Percentiles rank a stretch among this genome's conserved stretches.
Conservation (phyloP, 2,888 invertebrate species). For the Dasysyrphus albostriatus region DNA sequence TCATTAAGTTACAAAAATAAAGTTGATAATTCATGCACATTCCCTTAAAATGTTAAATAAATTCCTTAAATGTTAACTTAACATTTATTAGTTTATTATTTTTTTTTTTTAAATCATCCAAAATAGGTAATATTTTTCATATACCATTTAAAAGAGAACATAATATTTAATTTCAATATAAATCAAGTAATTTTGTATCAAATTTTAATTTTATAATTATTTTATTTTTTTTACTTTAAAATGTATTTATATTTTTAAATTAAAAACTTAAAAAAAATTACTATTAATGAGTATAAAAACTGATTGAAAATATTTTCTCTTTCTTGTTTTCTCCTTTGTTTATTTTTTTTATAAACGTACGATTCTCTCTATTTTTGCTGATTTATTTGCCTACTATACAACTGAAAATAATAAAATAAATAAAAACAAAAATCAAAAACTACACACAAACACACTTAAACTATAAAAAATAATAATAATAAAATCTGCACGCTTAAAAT, state of each 20-base stretch:
- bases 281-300: slow-evolving; percentile 47
- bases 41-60: slow-evolving; percentile 20
- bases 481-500: slow-evolving; percentile 69
- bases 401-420: slow-evolving; percentile 57
- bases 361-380: slow-evolving; percentile 66
- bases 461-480: slow-evolving; percentile 44
- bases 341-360: slow-evolving; percentile 47
- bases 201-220: slow-evolving; percentile 1
- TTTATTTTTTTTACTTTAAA: slow-evolving; percentile 9
- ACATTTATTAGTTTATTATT: background rate
- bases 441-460: slow-evolving; percentile 35
- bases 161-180: slow-evolving; percentile 28
- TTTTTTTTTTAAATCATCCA: slow-evolving; percentile 30
- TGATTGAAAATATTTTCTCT: slow-evolving; percentile 71
- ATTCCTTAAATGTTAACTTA: slow-evolving; percentile 21
- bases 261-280: slow-evolving; percentile 41
- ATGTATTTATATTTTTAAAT: slow-evolving; percentile 31
- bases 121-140: slow-evolving; percentile 38
- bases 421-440: slow-evolving; percentile 42
- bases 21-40: slow-evolving; percentile 23
- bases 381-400: slow-evolving; percentile 71
- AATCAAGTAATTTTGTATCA: slow-evolving; percentile 35
- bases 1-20: background rate
- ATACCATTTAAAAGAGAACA: slow-evolving; percentile 6
- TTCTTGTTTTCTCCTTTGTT: slow-evolving; percentile 61